Percentiles rank a stretch among this genome's conserved stretches.
Evolutionary conservation across 2,888 invertebrate genomes (phyloP).

Genomic region (Bruchidius siliquastri): DNA sequence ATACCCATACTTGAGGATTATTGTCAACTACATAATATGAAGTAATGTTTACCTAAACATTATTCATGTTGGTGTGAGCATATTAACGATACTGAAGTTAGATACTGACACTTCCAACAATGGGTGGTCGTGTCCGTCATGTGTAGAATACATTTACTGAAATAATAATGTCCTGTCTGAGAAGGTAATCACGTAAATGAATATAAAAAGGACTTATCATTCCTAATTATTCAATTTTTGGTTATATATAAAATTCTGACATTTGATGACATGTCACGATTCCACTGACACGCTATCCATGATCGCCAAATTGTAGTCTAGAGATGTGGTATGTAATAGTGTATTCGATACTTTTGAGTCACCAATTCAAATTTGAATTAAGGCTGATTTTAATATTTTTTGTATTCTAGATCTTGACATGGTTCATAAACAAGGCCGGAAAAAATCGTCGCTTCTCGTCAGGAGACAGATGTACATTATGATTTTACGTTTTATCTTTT

Average conservation of each 20-base stretch:
- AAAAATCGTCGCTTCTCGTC: no score
- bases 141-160: neutral
- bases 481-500: no score
- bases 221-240: neutral
- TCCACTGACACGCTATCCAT: neutral
- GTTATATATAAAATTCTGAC: neutral
- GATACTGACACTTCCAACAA: neutral
- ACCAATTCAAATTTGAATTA: no score
- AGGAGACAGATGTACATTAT: no score
- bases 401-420: no score
- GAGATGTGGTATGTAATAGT: no score
- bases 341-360: no score
- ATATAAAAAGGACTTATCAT: neutral
- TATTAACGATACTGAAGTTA: neutral
- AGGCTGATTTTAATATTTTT: no score
- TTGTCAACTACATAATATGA: neutral
- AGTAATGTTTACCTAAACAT: neutral
- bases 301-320: neutral
- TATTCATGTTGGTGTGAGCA: neutral
- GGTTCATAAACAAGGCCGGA: no score
- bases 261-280: neutral
- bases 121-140: neutral
- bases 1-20: slow-evolving; percentile 59
- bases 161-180: neutral
- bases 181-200: neutral